phyloP scores from a whole-genome alignment of 2,888 invertebrate genomes.

The Romanomermis culicivorax region DNA sequence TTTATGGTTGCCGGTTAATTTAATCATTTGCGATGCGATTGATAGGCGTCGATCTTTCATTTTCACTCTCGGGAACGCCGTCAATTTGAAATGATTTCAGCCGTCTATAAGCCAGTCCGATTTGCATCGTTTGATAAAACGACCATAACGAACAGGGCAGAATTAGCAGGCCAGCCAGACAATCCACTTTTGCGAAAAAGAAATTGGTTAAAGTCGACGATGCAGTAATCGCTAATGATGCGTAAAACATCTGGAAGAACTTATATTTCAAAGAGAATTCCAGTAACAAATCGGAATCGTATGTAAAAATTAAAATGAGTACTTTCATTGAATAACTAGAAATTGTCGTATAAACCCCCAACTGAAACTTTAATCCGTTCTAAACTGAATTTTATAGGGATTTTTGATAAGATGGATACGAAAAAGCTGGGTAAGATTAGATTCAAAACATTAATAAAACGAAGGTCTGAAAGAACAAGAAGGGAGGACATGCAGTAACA shows the following conservation, averaged over 20 bases:
- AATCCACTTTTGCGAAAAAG: neutral
- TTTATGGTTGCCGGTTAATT: too few relatives aligned
- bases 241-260: neutral
- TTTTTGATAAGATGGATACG: too few relatives aligned
- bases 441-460: too few relatives aligned
- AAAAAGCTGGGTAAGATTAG: too few relatives aligned
- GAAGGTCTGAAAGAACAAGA: too few relatives aligned
- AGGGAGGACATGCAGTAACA: too few relatives aligned
- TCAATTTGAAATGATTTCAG: too few relatives aligned
- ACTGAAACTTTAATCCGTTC: neutral
- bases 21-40: neutral
- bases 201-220: neutral
- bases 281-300: neutral
- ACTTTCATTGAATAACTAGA: too few relatives aligned
- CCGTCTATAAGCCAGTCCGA: neutral
- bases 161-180: neutral
- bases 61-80: neutral
- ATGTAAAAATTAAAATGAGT: neutral
- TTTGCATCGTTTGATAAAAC: neutral
- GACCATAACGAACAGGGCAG: neutral
- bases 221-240: neutral
- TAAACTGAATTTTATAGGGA: too few relatives aligned
- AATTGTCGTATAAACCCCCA: too few relatives aligned
- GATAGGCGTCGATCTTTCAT: neutral
- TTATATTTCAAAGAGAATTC: neutral